Evolutionary conservation across 2,888 invertebrate species (phyloP).

Genomic region (Sesia bembeciformis): DNA sequence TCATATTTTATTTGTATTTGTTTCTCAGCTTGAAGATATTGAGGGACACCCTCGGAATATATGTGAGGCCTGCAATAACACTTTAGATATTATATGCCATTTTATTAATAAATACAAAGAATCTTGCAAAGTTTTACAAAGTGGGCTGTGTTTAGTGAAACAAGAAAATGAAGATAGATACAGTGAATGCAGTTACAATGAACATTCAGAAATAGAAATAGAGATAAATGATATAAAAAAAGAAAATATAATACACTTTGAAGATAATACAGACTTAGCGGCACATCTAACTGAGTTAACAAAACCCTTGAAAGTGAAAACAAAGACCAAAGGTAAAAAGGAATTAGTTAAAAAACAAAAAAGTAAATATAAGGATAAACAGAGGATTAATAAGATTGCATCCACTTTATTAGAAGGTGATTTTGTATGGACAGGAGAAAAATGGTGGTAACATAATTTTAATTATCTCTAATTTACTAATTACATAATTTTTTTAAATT

Average conservation of each 20-base stretch:
- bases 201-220: conserved; percentile 19
- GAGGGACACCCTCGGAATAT: conserved; percentile 51
- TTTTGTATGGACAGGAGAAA: conserved; percentile 51
- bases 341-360: no score
- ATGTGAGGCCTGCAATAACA: conserved; percentile 39
- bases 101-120: conserved; percentile 49
- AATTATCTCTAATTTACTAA: not conserved
- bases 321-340: conserved; percentile 12
- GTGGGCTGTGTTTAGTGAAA: conserved; percentile 30
- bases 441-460: conserved; percentile 52
- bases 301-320: conserved; percentile 16
- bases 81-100: conserved; percentile 30
- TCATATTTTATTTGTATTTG: conserved; percentile 1
- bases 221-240: conserved; percentile 24
- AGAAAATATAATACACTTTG: conserved; percentile 5
- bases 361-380: no score
- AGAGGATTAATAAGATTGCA: conserved; percentile 33
- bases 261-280: conserved; percentile 12
- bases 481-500: no score
- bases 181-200: conserved; percentile 12
- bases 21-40: conserved; percentile 49
- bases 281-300: conserved; percentile 14
- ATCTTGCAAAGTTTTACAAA: conserved; percentile 34
- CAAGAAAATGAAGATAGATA: conserved; percentile 22
- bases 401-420: conserved; percentile 56